These are phyloP conservation scores for Xiphorhynchus elegans DNA, from an alignment of 2,113 vertebrate genomes.

Conservation along the genomic window DNA sequence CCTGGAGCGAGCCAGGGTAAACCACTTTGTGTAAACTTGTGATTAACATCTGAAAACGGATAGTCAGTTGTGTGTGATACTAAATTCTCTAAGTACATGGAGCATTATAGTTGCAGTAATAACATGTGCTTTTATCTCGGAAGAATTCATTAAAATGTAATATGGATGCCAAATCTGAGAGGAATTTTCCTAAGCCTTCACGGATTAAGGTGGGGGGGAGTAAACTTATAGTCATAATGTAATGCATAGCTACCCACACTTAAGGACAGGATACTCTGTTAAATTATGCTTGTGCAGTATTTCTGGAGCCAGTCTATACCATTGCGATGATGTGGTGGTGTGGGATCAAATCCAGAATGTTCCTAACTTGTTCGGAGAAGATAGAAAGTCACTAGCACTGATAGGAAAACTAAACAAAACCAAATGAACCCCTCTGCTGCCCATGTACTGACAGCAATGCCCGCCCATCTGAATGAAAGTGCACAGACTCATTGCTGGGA, in stretches of 20 bases:
- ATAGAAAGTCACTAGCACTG: background rate
- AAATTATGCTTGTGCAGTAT: background rate
- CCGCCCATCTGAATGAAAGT: background rate
- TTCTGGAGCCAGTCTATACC: background rate
- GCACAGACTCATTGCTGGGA: background rate
- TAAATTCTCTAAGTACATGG: background rate
- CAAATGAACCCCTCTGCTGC: background rate
- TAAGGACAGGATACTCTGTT: background rate
- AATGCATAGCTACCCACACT: background rate
- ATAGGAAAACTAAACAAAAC: background rate
- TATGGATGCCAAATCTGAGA: background rate
- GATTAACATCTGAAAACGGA: background rate
- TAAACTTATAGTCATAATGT: background rate
- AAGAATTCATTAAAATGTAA: background rate
- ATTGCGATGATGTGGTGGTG: background rate
- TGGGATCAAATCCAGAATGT: background rate
- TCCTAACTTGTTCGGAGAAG: background rate
- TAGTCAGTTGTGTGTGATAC: background rate
- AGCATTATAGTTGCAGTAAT: background rate
- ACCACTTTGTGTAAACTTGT: slow-evolving; percentile 34
- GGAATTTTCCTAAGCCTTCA: background rate
- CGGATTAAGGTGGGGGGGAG: background rate
- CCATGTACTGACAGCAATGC: background rate
- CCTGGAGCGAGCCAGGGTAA: slow-evolving; percentile 95
- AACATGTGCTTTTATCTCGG: background rate